A percentile compares a stretch with the other conserved stretches of the same genome.
Conservation (phyloP, 2,113 vertebrate species). For the Paracyprichromis sp. region DNA sequence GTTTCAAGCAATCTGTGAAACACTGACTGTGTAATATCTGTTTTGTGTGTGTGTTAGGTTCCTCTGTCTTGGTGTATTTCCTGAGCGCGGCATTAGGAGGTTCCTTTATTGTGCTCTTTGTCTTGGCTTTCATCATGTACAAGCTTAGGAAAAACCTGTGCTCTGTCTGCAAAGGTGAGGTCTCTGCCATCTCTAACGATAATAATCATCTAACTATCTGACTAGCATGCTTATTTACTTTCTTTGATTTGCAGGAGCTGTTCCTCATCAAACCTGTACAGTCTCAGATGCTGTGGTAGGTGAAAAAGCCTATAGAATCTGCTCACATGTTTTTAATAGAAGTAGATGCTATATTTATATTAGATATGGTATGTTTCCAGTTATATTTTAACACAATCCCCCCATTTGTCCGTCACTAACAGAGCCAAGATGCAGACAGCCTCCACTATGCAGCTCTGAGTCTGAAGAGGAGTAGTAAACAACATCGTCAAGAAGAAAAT, state of each 20-base stretch:
- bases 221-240: neutral
- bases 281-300: neutral
- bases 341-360: neutral
- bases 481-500: neutral
- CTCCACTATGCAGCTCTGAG: slow-evolving; percentile 23
- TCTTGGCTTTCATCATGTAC: neutral
- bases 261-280: neutral
- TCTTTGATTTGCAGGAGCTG: neutral
- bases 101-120: neutral
- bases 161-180: slow-evolving; percentile 8
- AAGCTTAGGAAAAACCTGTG: neutral
- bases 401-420: neutral
- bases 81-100: neutral
- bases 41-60: neutral
- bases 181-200: neutral
- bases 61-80: neutral
- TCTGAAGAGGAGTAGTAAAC: neutral
- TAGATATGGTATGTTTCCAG: neutral
- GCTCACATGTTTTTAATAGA: neutral
- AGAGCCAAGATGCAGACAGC: neutral
- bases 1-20: neutral
- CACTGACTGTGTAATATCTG: neutral
- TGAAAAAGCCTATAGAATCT: neutral
- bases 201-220: accelerated
- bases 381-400: neutral